phyloP scores from a whole-genome alignment of 2,113 vertebrate species.

The Phrynosoma blainvillii region DNA sequence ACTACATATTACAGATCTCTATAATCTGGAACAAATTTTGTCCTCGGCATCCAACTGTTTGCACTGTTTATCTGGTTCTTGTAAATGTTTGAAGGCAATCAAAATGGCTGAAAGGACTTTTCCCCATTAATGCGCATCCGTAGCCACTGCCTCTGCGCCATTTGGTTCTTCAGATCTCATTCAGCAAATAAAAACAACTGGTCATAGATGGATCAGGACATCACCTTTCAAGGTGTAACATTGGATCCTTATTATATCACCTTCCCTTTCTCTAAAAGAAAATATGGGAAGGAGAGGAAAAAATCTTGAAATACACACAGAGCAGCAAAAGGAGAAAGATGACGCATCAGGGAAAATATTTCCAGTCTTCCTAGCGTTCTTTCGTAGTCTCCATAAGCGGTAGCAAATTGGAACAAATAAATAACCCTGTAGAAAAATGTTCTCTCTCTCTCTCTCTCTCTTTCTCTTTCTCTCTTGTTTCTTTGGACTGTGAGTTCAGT shows the following conservation, averaged over 20 bases:
- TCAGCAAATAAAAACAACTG: not conserved
- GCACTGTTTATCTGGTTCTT: not conserved
- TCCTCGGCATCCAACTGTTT: not conserved
- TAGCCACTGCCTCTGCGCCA: not conserved
- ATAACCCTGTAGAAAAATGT: slow-evolving; percentile 59
- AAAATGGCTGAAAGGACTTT: too few species aligned
- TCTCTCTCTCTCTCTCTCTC: slow-evolving; percentile 51
- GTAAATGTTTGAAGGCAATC: not conserved
- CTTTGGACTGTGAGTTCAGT: slow-evolving; percentile 63
- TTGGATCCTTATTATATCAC: not conserved
- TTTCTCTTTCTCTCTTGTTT: not conserved
- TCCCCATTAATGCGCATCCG: not conserved
- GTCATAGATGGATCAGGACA: not conserved
- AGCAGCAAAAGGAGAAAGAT: slow-evolving; percentile 36
- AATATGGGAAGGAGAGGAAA: not conserved
- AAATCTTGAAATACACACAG: slow-evolving; percentile 12
- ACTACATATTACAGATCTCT: too few species aligned
- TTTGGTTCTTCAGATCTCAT: not conserved
- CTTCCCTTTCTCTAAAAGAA: not conserved
- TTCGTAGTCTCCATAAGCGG: slow-evolving; percentile 65
- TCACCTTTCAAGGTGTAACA: not conserved
- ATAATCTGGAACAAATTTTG: not conserved
- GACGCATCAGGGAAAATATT: slow-evolving; percentile 75
- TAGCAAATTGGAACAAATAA: slow-evolving; percentile 73
- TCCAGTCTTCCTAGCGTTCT: slow-evolving; percentile 82